A percentile compares a stretch with the other conserved stretches of the same genome.
Evolutionary conservation across 2,797 vertebrate genomes (phyloP).

Genomic region (Todus mexicanus): DNA sequence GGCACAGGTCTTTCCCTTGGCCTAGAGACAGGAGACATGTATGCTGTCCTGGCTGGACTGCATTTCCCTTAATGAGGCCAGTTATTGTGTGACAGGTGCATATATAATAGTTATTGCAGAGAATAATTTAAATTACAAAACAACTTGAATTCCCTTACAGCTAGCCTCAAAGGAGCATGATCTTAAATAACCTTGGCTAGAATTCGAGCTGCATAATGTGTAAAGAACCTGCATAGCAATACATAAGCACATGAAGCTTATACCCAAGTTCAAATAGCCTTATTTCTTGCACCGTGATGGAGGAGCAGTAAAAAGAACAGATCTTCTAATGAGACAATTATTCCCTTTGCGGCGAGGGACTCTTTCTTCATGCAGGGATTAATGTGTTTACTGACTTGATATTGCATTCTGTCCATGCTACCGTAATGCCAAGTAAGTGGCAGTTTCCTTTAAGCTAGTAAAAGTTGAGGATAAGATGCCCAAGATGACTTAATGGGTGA

Average conservation of each 20-base stretch:
- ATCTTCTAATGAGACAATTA: not conserved
- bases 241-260: not conserved
- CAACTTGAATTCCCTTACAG: not conserved
- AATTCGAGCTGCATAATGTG: not conserved
- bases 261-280: not conserved
- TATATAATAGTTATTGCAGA: not conserved
- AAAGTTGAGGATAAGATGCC: not conserved
- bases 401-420: not conserved
- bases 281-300: not conserved
- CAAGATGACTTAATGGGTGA: not conserved
- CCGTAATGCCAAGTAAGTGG: not conserved
- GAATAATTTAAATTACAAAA: slow-evolving; percentile 17
- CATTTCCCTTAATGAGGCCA: not conserved
- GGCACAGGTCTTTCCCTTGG: not conserved
- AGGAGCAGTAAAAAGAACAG: not conserved
- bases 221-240: not conserved
- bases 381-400: not conserved
- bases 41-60: not conserved
- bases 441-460: not conserved
- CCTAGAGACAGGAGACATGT: not conserved
- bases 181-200: slow-evolving; percentile 25
- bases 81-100: not conserved
- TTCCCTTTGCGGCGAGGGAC: not conserved
- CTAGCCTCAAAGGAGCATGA: not conserved
- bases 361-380: not conserved